Base-by-base conservation (phyloP, 2,797 vertebrate genomes). In the Cynodonichthys magdalenae region DNA sequence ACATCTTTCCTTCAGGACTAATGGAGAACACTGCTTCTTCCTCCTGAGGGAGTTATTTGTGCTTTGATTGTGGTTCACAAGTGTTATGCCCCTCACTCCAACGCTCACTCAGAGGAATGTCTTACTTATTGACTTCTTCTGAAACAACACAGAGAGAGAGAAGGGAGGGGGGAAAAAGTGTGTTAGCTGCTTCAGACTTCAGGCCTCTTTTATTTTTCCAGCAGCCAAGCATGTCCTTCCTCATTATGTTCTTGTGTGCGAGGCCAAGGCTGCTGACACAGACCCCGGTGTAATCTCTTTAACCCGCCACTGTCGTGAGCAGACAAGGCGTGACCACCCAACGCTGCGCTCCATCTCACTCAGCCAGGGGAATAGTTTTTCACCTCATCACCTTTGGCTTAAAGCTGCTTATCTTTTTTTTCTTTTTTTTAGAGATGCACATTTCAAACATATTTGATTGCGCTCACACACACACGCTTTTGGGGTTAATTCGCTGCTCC, bases 241-340 rank as follows among this genome's bases (percentile, higher is more conserved):
- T 95, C 94, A 95, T 96, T 96, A 95, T 95, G 93, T 92, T 89
- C 80, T 72, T 83, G 87, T 91, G 87, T 91, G 84, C 74, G 56
- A 83, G 83, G 93, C 94, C 94, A 92, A 92, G 94, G 93, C 92
- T 93, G 92, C 92, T 94, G 94, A 95, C 91, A 92, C 90, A 92
- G 90, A 93, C 92, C 36, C 81, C 88, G 77, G 90, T 94, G 94
- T 96, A 97, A 98, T 96, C 95, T 95, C 94, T 95, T 95, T 95
- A 96, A 96, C 94, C 95, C 92, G 91, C 90, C 92, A 92, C 92
- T 92, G 90, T 91, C 89, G 90, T 81, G 89, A 91, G 69, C 85
- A 85, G 90, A 92, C 91, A 92, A 95, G 93, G 94, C 95, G 81
- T 94, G 94, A 96, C 93, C 89, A 85, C 90, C 85, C 92, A 92